Conservation (phyloP, 2,888 invertebrate genomes). For the Campoletis raptor region DNA sequence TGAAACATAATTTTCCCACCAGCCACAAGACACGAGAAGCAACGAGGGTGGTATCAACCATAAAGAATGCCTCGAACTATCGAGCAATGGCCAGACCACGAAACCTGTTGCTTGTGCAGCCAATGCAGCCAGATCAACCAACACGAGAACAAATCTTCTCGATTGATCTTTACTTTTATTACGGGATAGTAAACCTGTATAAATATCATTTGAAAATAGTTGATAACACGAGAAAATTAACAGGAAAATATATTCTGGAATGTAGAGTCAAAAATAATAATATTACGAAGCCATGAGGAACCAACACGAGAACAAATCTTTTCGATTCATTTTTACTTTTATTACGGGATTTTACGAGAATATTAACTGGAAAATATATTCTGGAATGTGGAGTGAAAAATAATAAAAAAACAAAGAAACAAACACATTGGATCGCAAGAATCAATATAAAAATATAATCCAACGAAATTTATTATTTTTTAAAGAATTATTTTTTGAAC, state of each 20-base stretch:
- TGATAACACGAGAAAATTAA: slow-evolving; percentile 23
- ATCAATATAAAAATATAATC: too few relatives aligned
- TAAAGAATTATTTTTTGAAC: too few relatives aligned
- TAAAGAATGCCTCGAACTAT: slow-evolving; percentile 89
- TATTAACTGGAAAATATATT: not conserved
- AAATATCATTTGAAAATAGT: not conserved
- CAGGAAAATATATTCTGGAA: not conserved
- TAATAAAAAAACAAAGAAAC: not conserved
- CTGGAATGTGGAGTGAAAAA: not conserved
- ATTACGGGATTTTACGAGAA: slow-evolving; percentile 88
- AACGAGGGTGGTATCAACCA: slow-evolving; percentile 95
- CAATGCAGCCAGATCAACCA: slow-evolving; percentile 94
- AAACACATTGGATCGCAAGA: too few relatives aligned
- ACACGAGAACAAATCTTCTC: slow-evolving; percentile 91
- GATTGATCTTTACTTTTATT: slow-evolving; percentile 91
- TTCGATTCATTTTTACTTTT: slow-evolving; percentile 90
- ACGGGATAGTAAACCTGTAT: slow-evolving; percentile 91
- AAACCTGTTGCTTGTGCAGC: slow-evolving; percentile 96
- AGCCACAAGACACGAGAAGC: slow-evolving; percentile 95
- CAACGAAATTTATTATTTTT: too few relatives aligned
- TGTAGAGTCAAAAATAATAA: not conserved
- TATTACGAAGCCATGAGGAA: slow-evolving; percentile 89
- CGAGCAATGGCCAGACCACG: slow-evolving; percentile 95
- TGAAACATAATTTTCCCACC: slow-evolving; percentile 99
- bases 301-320: slow-evolving; percentile 91